Conservation (phyloP, 2,113 vertebrate species). For the Zingel zingel region DNA sequence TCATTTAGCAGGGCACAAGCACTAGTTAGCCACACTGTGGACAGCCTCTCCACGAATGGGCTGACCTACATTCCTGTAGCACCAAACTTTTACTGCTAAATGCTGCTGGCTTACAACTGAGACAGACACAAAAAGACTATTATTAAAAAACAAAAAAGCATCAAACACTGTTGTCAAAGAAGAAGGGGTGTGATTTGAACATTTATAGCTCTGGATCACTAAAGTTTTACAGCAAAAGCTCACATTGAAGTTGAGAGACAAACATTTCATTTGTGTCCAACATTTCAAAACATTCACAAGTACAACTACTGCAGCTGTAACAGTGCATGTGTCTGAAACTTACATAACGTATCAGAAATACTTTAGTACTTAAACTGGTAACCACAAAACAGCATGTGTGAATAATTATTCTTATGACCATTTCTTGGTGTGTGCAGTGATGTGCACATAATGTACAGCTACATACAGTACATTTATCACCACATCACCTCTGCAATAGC, state of each 20-base stretch:
- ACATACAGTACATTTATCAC: not conserved
- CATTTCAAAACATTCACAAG: slow-evolving; percentile 1
- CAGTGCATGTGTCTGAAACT: not conserved
- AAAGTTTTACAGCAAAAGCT: slow-evolving; percentile 19
- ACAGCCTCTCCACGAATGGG: slow-evolving; percentile 53
- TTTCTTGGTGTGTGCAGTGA: too few species aligned
- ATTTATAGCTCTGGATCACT: slow-evolving; percentile 39
- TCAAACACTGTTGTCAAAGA: slow-evolving; percentile 19
- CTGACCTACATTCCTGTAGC: slow-evolving; percentile 71
- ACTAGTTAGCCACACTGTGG: slow-evolving; percentile 34
- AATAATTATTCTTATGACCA: not conserved
- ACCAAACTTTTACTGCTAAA: slow-evolving; percentile 55
- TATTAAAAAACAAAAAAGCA: slow-evolving; percentile 36
- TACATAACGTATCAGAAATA: not conserved
- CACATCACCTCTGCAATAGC: not conserved
- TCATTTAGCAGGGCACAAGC: slow-evolving; percentile 37
- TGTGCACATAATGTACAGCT: too few species aligned
- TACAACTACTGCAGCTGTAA: not conserved
- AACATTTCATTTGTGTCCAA: slow-evolving; percentile 13
- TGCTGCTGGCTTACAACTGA: slow-evolving; percentile 34
- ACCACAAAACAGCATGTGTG: not conserved
- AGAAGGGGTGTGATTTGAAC: slow-evolving; percentile 8
- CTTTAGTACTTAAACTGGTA: not conserved
- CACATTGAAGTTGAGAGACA: slow-evolving; percentile 13
- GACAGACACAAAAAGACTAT: slow-evolving; percentile 51